Base-by-base conservation (phyloP, 1,140 invertebrate species). In the Aradophagus sp. region DNA sequence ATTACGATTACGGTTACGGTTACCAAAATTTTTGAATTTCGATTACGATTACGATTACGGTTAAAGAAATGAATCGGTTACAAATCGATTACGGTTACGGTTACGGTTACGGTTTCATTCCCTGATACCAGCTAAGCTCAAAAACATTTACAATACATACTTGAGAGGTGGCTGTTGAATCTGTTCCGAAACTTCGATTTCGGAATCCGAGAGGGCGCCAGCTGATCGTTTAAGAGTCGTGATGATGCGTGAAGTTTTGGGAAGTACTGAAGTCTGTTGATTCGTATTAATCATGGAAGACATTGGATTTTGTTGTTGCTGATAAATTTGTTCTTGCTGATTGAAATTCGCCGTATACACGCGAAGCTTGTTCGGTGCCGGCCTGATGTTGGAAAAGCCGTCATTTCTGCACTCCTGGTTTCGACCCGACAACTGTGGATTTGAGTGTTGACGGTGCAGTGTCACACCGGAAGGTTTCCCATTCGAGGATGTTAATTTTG, bases 221-320 rank as follows among this genome's bases (percentile, higher is more conserved):
- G 62, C 39, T 17, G 76, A 34, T 44, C 78, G 80, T 32, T 80
- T 84, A 8, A 84, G 20, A 1, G 75, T 80, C 0, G 82, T 82
- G 29, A 81, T 82, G 35, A 84, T 81, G 35, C 82, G 75, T 5
- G 82, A 78, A 34, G 79, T 82, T 53, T 85, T 86, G 1, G 82
- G 77, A 0, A 79, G 76, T 15, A 73, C 56, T 14, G 76, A 76
- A 26, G 81, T 81, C 13, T 79, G 76, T 1, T 76, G 35, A 17
- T 74, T 61, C 20, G 74, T 67, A 32, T 75, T 45, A 32, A 69
- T 82, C 12, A 56, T 75, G 69, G 80, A 82, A 77, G 80, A 77
- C 74, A 75, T 72, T 70, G 67, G 72, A 78, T 80, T 84, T 68
- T 76, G 76, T 74, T 81, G 77, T 16, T 75, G 66, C 26, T 67